Percentiles rank a stretch among this genome's conserved stretches.
phyloP scores from a whole-genome alignment of 2,888 invertebrate species.

The Plebejus argus region DNA sequence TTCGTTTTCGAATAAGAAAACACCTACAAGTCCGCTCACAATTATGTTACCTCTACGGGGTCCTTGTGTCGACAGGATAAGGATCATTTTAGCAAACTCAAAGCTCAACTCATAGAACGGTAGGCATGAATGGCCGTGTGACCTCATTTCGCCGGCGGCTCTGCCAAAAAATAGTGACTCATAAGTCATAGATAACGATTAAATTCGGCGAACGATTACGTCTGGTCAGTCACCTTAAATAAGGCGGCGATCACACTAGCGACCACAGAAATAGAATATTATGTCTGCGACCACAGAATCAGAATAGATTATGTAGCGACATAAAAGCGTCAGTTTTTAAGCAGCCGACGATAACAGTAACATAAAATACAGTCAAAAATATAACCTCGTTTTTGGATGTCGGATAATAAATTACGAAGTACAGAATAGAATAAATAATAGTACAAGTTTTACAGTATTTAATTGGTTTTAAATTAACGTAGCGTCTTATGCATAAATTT shows the following conservation, averaged over 20 bases:
- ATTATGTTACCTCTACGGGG: background rate
- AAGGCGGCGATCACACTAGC: background rate
- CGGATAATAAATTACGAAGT: too few species aligned
- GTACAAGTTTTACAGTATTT: too few species aligned
- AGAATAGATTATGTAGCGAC: too few species aligned
- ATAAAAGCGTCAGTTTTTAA: too few species aligned
- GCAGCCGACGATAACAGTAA: too few species aligned
- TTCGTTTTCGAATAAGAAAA: background rate
- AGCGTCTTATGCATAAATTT: too few species aligned
- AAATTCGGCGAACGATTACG: conserved; percentile 23
- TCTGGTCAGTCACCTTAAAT: conserved; percentile 13
- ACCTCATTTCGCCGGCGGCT: background rate
- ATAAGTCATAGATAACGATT: conserved; percentile 27
- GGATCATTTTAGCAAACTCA: background rate
- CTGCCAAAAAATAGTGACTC: conserved; percentile 25
- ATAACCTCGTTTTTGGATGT: too few species aligned
- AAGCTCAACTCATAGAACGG: background rate
- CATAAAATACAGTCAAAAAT: too few species aligned
- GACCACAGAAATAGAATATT: too few species aligned
- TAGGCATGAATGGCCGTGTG: conserved; percentile 2
- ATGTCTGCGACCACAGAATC: too few species aligned
- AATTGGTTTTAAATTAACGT: too few species aligned
- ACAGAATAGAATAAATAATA: too few species aligned
- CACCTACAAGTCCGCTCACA: background rate
- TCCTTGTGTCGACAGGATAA: background rate